Percentiles rank a stretch among this genome's conserved stretches.
Conservation (phyloP, 2,888 invertebrate species). For the Dichetophora obliterata region DNA sequence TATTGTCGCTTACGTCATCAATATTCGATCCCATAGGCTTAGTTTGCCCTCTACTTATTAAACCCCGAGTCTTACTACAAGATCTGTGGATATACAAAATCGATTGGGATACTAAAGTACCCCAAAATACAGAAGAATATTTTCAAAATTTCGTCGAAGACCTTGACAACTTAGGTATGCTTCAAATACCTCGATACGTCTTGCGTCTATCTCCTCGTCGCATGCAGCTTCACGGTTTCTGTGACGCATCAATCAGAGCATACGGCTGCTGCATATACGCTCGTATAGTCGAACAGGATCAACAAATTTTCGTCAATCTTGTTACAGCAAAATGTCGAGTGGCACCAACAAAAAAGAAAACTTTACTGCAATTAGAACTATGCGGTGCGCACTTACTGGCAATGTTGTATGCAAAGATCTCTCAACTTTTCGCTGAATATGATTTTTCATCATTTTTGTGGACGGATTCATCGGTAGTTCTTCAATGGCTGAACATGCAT, state of each 20-base stretch:
- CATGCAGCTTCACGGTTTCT: not conserved
- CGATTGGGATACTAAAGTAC: conserved; percentile 1
- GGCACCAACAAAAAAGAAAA: conserved; percentile 40
- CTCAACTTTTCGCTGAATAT: not conserved
- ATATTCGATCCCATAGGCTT: conserved; percentile 31
- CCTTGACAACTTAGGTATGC: no score
- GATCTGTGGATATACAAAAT: conserved; percentile 22
- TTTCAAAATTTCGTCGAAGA: no score
- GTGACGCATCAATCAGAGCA: conserved; percentile 12
- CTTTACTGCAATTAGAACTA: conserved; percentile 43
- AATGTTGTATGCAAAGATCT: conserved; percentile 26
- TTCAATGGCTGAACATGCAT: conserved; percentile 39
- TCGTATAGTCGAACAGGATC: not conserved
- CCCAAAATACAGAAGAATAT: not conserved
- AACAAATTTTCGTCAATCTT: not conserved
- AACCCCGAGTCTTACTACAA: conserved; percentile 34
- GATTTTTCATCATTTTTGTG: conserved; percentile 41
- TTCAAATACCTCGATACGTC: no score
- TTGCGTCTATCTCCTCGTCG: no score
- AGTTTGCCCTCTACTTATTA: no score
- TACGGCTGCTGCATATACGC: not conserved
- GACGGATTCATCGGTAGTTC: conserved; percentile 36
- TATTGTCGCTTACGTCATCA: not conserved
- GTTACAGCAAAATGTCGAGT: conserved; percentile 38
- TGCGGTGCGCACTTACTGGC: conserved; percentile 37